These are phyloP conservation scores for Microcaecilia unicolor DNA, from an alignment of 2,797 vertebrate species.

Conservation along the genomic window DNA sequence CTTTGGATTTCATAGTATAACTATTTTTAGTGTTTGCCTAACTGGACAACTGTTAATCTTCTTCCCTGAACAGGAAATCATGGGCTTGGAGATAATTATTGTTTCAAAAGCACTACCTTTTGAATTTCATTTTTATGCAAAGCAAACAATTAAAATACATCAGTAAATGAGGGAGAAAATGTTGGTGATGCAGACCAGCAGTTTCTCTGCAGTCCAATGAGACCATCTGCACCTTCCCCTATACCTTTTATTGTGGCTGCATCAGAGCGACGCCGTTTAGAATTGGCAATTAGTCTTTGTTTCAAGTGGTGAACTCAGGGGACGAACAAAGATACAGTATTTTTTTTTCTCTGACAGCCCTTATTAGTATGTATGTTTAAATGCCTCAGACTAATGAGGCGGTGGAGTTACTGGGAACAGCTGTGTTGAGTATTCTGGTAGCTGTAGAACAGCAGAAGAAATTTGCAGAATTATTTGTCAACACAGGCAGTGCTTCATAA, in stretches of 20 bases:
- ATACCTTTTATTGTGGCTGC: neutral
- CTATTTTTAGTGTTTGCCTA: constrained; percentile 22
- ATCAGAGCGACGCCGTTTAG: neutral
- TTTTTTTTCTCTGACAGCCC: constrained; percentile 13
- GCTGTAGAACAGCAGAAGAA: constrained; percentile 10
- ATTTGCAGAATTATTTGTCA: no score
- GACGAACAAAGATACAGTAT: constrained; percentile 5
- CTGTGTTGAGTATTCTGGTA: constrained; percentile 12
- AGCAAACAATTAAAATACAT: accelerated
- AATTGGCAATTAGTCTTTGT: neutral
- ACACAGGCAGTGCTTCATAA: no score
- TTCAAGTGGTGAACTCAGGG: constrained; percentile 4
- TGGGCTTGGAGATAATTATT: constrained; percentile 6
- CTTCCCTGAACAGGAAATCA: constrained; percentile 13
- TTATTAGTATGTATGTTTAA: constrained; percentile 19
- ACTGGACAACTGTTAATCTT: constrained; percentile 20
- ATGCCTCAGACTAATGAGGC: constrained; percentile 32
- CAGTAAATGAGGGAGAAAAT: neutral
- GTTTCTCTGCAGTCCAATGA: constrained; percentile 6
- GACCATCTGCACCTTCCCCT: neutral
- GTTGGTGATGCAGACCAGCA: neutral
- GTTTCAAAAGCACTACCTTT: constrained; percentile 8
- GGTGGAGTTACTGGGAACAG: constrained; percentile 6
- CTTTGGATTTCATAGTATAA: neutral
- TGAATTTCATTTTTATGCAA: constrained; percentile 5